phyloP scores from a whole-genome alignment of 2,797 vertebrate genomes.

The Gallinago nigripennis region DNA sequence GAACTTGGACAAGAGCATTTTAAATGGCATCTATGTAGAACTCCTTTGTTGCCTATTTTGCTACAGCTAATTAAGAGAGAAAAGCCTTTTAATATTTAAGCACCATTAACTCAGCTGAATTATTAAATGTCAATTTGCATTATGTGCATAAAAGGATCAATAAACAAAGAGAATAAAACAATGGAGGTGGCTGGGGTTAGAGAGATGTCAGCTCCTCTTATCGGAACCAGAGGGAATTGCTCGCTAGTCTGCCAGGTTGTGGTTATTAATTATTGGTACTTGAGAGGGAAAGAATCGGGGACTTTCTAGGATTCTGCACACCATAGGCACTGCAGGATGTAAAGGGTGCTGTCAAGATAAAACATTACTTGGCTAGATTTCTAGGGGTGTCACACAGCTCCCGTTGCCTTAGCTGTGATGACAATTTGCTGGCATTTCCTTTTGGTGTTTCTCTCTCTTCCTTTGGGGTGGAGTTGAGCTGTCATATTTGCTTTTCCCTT shows the following conservation, averaged over 20 bases:
- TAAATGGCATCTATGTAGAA: conserved; percentile 34
- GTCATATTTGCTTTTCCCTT: not conserved
- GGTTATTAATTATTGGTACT: conserved; percentile 30
- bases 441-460: not conserved
- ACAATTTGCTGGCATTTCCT: not conserved
- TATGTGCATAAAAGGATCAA: conserved; percentile 76
- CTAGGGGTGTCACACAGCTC: not conserved
- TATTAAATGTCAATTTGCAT: conserved; percentile 81
- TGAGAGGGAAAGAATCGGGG: not conserved
- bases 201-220: conserved; percentile 59
- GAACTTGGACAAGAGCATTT: conserved; percentile 5
- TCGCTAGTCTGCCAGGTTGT: not conserved
- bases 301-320: not conserved
- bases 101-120: conserved; percentile 76
- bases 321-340: not conserved
- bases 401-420: not conserved
- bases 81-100: conserved; percentile 79
- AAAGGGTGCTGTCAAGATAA: conserved; percentile 41
- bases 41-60: conserved; percentile 66
- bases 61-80: conserved; percentile 74
- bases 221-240: conserved; percentile 16
- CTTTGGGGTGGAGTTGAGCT: not conserved
- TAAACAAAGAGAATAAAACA: conserved; percentile 72
- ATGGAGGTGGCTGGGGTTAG: conserved; percentile 27
- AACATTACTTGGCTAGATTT: conserved; percentile 37